phyloP scores from a whole-genome alignment of 2,797 vertebrate genomes.

The Austrolebias charrua region DNA sequence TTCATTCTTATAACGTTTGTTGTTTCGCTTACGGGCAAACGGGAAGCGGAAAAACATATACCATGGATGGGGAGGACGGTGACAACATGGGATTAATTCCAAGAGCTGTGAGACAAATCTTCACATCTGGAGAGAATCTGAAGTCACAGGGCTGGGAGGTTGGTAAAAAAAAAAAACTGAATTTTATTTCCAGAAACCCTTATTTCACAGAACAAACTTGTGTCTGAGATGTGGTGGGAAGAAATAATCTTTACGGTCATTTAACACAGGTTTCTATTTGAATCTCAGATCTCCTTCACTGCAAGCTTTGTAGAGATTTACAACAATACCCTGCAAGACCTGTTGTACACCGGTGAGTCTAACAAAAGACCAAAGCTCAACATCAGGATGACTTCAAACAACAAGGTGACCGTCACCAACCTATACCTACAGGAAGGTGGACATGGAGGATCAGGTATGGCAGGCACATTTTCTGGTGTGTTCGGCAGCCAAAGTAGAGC shows the following conservation, averaged over 20 bases:
- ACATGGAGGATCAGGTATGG: slow-evolving; percentile 83
- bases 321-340: slow-evolving; percentile 87
- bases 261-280: not conserved
- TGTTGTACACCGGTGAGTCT: slow-evolving; percentile 80
- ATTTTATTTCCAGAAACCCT: no score
- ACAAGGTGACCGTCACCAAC: slow-evolving; percentile 85
- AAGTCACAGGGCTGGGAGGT: slow-evolving; percentile 85
- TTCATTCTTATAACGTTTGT: no score
- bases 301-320: slow-evolving; percentile 93
- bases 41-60: slow-evolving; percentile 91
- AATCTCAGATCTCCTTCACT: slow-evolving; percentile 82
- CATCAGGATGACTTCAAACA: slow-evolving; percentile 78
- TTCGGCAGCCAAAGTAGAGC: not conserved
- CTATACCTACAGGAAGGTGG: slow-evolving; percentile 82
- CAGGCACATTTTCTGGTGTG: no score
- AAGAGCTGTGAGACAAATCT: slow-evolving; percentile 85
- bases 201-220: no score
- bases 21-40: slow-evolving; percentile 94
- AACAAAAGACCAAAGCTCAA: slow-evolving; percentile 82
- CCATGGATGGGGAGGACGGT: slow-evolving; percentile 86
- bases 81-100: slow-evolving; percentile 85
- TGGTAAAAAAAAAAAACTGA: slow-evolving; percentile 2
- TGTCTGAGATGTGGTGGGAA: no score
- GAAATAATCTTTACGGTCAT: not conserved
- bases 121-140: slow-evolving; percentile 77